Conservation (phyloP, 1,140 invertebrate genomes). For the Sarcophaga bullata region DNA sequence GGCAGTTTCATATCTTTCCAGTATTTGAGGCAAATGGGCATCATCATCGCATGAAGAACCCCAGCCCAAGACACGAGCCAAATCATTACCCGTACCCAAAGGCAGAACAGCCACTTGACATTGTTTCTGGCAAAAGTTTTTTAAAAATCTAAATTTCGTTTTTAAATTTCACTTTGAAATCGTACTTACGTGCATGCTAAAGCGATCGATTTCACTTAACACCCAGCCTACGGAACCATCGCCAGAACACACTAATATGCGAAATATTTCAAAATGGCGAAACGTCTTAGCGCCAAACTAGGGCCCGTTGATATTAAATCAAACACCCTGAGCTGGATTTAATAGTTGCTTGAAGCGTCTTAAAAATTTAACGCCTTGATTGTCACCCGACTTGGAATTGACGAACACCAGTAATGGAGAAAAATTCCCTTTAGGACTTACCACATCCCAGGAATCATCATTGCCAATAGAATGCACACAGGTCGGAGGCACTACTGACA, state of each 20-base stretch:
- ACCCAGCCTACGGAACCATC: conserved; percentile 96
- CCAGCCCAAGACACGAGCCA: conserved; percentile 95
- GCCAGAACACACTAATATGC: conserved; percentile 91
- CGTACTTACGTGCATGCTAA: conserved; percentile 88
- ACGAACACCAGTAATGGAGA: conserved; percentile 93
- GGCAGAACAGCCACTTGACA: conserved; percentile 93
- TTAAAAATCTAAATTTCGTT: neutral
- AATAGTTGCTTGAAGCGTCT: conserved; percentile 94
- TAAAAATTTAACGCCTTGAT: conserved; percentile 96
- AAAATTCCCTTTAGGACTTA: conserved; percentile 75
- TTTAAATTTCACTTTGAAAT: neutral
- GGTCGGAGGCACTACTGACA: conserved; percentile 93
- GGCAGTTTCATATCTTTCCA: conserved; percentile 94
- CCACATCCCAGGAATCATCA: conserved; percentile 91
- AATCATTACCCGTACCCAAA: conserved; percentile 94
- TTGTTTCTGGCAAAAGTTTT: conserved; percentile 75
- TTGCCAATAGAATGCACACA: conserved; percentile 89
- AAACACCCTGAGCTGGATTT: conserved; percentile 97
- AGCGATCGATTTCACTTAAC: conserved; percentile 89
- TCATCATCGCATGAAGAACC: conserved; percentile 95
- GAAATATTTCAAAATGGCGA: conserved; percentile 89
- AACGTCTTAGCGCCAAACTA: conserved; percentile 85
- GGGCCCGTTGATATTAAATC: conserved; percentile 91
- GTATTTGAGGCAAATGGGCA: conserved; percentile 87
- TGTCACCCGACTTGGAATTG: conserved; percentile 97